These are phyloP conservation scores for Psettodes erumei DNA, from an alignment of 2,113 vertebrate genomes.

Conservation along the genomic window DNA sequence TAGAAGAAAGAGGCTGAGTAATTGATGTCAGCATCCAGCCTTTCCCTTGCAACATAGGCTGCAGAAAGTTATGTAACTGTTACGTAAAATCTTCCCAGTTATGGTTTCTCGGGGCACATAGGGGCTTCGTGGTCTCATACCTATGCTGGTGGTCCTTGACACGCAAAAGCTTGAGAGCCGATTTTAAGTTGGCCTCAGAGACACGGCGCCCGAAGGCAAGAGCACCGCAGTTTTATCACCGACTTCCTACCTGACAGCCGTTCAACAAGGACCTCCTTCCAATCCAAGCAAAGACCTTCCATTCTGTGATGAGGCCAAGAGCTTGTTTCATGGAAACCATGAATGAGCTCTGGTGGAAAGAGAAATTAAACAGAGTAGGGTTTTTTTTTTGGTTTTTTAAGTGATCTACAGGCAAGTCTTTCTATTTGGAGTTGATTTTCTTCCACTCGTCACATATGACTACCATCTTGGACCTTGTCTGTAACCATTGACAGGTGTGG, in stretches of 20 bases:
- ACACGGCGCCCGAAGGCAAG: background rate
- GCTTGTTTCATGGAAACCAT: constrained; percentile 32
- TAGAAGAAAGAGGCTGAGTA: background rate
- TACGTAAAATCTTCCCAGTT: constrained; percentile 19
- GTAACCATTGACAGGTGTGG: constrained; percentile 70
- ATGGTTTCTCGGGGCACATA: constrained; percentile 7
- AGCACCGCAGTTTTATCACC: background rate
- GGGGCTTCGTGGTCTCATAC: constrained; percentile 14
- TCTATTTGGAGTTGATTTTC: constrained; percentile 50
- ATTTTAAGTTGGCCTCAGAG: constrained; percentile 9
- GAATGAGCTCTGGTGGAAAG: constrained; percentile 38
- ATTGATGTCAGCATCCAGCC: background rate
- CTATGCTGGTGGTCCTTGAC: constrained; percentile 32
- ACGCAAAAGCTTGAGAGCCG: background rate
- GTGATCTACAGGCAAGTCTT: constrained; percentile 25
- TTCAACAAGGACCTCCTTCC: constrained; percentile 16
- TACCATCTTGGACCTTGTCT: constrained; percentile 32
- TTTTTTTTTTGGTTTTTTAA: background rate
- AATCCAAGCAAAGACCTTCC: constrained; percentile 25
- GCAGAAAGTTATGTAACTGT: constrained; percentile 12
- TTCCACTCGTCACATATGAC: constrained; percentile 52
- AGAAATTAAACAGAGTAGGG: constrained; percentile 7
- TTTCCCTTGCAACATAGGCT: background rate
- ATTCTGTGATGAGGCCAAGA: constrained; percentile 9
- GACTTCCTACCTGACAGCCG: constrained; percentile 41